Base-by-base conservation (phyloP, 1,140 invertebrate species). In the Drosophila eugracilis region DNA sequence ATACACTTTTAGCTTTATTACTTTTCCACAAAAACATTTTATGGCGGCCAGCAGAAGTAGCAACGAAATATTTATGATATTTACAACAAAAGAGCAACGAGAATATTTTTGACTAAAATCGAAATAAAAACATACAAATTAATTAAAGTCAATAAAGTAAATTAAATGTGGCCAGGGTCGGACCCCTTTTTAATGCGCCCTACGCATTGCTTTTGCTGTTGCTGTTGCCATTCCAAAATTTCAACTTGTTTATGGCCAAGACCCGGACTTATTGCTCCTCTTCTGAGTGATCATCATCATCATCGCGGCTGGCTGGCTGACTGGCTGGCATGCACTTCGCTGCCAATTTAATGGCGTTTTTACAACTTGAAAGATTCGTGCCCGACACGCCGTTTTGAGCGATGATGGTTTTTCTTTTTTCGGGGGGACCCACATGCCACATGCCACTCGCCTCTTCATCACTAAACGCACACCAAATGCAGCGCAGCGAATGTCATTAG, bases 301-400 rank as follows among this genome's bases (percentile, higher is more conserved):
- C 58, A 54, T 48, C 21, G 55, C 58, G 49, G 39, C 53, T 30
- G 58, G 63, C 73, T 62, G 78, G 78, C 79, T 57, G 49, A 36
- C 53, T 30, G 58, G 63, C 73, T 62, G 78, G 78, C 79, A 84
- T 83, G 79, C 81, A 85, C 81, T 81, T 85, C 75, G 67, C 88
- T 90, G 86, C 75, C 86, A 90, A 90, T 90, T 90, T 90, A 90
- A 90, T 90, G 78, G 86, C 86, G 72, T 90, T 90, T 90, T 90
- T 90, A 90, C 86, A 90, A 86, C 86, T 86, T 83, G 75, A 76
- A 90, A 86, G 86, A 90, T 90, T 89, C 86, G 86, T 90, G 86
- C 86, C 80, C 81, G 78, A 78, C 74, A 83, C 65, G 83, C 74
- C 78, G 83, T 88, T 88, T 88, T 88, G 83, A 89, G 75, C 79